phyloP scores from a whole-genome alignment of 2,797 vertebrate species.

The Notolepis coatsorum region DNA sequence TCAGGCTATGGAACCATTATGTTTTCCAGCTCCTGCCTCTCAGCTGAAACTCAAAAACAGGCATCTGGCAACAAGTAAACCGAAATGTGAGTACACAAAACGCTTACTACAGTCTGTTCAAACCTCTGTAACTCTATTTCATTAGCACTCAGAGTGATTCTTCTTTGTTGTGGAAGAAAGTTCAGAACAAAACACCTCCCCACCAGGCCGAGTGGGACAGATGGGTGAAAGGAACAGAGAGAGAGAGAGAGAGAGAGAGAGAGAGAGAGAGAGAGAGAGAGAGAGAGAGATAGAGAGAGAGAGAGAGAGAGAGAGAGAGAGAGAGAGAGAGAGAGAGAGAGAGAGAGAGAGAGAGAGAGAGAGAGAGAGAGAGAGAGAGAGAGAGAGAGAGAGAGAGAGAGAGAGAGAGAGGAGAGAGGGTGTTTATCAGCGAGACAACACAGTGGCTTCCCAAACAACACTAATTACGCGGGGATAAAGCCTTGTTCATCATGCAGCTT shows the following conservation, averaged over 20 bases:
- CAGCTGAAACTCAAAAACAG: no score
- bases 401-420: slow-evolving; percentile 39
- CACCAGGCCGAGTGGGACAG: background rate
- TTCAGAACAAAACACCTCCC: no score
- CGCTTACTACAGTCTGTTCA: no score
- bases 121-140: no score
- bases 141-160: no score
- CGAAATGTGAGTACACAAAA: no score
- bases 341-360: background rate
- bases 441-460: slow-evolving; percentile 79
- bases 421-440: slow-evolving; percentile 73
- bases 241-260: background rate
- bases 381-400: slow-evolving; percentile 30
- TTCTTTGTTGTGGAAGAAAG: no score
- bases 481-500: slow-evolving; percentile 81
- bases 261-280: background rate
- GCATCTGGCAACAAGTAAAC: no score
- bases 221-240: no score
- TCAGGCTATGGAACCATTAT: no score
- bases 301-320: background rate
- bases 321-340: background rate
- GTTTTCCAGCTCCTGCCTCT: no score
- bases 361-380: background rate
- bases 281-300: no score
- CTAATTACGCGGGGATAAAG: slow-evolving; percentile 83